phyloP scores from a whole-genome alignment of 2,797 vertebrate genomes.

The Microhierax caerulescens region DNA sequence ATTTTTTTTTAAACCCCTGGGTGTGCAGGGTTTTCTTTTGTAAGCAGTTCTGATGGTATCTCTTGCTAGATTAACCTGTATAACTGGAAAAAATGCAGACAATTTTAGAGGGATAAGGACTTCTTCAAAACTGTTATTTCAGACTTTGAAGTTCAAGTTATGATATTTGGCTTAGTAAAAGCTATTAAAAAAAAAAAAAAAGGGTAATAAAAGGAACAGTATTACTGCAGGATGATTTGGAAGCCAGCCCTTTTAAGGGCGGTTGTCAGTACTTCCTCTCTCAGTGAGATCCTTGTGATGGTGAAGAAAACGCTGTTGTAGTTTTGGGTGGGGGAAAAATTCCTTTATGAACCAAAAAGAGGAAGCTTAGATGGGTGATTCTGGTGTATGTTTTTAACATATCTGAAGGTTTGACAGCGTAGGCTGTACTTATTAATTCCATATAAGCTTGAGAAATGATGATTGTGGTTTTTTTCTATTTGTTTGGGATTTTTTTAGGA shows the following conservation, averaged over 20 bases:
- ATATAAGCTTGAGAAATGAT: background rate
- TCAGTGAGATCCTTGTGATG: background rate
- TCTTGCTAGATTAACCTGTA: background rate
- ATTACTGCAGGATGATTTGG: background rate
- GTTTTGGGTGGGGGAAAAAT: background rate
- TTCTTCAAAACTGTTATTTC: background rate
- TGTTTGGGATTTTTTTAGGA: constrained; percentile 71
- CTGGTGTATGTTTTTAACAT: background rate
- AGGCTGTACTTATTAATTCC: background rate
- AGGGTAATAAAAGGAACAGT: background rate
- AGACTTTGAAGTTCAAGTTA: background rate
- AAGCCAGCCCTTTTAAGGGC: background rate
- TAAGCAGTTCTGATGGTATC: background rate
- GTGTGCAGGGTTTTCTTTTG: background rate
- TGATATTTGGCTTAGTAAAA: background rate
- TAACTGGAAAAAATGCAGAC: background rate
- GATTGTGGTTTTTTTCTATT: background rate
- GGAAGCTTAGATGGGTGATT: background rate
- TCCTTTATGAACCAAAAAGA: background rate
- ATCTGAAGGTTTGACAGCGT: background rate
- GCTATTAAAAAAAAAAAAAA: background rate
- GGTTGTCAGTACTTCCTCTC: background rate
- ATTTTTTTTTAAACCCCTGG: background rate
- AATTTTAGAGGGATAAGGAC: background rate
- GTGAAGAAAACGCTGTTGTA: background rate